phyloP scores from a whole-genome alignment of 2,797 vertebrate genomes.

The Okamejei kenojei region DNA sequence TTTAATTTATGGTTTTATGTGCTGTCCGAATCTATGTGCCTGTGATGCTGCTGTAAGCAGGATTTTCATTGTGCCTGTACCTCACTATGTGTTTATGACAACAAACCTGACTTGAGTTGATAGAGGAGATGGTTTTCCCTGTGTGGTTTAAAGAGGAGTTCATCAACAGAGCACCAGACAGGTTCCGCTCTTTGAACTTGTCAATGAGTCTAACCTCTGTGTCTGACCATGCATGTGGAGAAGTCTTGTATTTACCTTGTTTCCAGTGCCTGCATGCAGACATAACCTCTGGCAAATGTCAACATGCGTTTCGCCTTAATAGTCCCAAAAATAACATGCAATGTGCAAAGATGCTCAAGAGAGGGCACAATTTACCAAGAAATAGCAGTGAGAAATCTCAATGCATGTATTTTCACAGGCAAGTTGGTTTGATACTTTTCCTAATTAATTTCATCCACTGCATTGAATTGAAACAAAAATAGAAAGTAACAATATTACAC shows the following conservation, averaged over 20 bases:
- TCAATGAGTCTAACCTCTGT: background rate
- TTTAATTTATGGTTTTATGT: no score
- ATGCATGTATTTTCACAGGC: background rate
- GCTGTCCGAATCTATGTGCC: no score
- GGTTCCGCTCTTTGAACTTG: background rate
- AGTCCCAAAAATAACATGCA: background rate
- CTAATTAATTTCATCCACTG: background rate
- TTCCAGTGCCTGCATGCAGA: background rate
- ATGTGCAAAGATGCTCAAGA: background rate
- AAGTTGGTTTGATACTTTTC: background rate
- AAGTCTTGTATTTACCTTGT: background rate
- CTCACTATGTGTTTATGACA: no score
- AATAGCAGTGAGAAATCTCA: background rate
- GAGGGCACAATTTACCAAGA: slow-evolving; percentile 10
- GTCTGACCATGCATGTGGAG: background rate
- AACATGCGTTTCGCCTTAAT: background rate
- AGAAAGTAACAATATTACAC: background rate
- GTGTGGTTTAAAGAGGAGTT: no score
- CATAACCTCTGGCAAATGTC: background rate
- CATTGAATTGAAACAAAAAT: background rate
- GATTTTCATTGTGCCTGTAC: no score
- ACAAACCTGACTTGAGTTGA: no score
- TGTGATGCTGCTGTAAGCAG: no score
- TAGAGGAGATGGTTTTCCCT: no score
- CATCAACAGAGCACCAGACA: no score